Conservation (phyloP, 2,797 vertebrate genomes). For the Xenops minutus region DNA sequence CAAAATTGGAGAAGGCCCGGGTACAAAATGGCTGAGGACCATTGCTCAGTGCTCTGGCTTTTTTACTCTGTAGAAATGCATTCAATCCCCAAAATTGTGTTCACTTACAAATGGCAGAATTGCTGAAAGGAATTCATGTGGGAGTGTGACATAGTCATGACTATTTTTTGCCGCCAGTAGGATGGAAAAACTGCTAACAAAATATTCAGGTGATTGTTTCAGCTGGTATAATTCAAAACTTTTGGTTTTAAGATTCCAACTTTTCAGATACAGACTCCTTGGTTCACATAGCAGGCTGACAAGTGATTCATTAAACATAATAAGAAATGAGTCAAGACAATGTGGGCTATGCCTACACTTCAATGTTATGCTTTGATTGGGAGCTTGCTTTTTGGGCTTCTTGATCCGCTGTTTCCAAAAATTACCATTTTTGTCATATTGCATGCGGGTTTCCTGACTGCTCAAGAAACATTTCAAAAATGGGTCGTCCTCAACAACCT, state of each 20-base stretch:
- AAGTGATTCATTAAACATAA: constrained; percentile 5
- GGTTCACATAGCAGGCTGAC: neutral
- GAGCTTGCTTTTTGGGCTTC: neutral
- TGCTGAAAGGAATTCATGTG: neutral
- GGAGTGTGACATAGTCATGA: neutral
- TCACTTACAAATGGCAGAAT: neutral
- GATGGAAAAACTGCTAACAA: neutral
- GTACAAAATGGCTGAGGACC: neutral
- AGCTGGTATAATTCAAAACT: neutral
- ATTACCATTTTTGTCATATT: neutral
- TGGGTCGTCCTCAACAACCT: neutral
- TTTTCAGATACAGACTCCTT: neutral
- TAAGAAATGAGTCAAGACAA: constrained; percentile 31
- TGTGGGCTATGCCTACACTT: neutral
- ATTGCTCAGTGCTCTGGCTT: neutral
- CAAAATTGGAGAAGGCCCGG: neutral
- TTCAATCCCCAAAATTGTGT: neutral
- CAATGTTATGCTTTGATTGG: neutral
- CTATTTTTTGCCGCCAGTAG: constrained; percentile 6
- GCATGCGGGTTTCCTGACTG: neutral
- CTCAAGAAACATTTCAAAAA: neutral
- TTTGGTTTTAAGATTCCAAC: neutral
- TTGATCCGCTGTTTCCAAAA: neutral
- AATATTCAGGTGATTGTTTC: neutral
- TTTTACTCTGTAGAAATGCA: neutral